Base-by-base conservation (phyloP, 2,888 invertebrate genomes). In the Torymus texanus region DNA sequence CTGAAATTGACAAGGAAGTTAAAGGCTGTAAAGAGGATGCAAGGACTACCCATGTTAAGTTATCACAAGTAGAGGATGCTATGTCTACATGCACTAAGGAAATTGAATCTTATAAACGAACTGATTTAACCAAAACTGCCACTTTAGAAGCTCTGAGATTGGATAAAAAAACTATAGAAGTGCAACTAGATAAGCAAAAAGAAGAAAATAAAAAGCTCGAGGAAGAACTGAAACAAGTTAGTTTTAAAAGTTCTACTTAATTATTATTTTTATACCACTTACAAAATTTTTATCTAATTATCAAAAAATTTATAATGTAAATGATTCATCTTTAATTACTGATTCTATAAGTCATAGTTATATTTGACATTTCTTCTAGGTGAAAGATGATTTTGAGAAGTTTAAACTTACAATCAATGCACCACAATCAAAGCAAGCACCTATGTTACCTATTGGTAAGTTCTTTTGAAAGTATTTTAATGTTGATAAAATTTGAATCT, bases 41-140 rank as follows among this genome's bases (percentile, higher is more conserved):
- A 2, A 87, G 85, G 14, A 84, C 83, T 0, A 62, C 89, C 11
- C 87, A 86, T 29, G 87, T 89, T 8, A 86, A 86, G 63, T 77
- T 88, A 13, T 88, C 88, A 2, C 86, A 89, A 71, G 66, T 87
- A 1, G 84, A 88, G 14, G 87, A 88, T n/a, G 83, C 84, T n/a
- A n/a, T 87, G 2, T 84, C 84, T 2, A 84, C 85, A 8, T 90
- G 89, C 70, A 89, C 86, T 68, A 85, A 83, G 75, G 87, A 90
- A 78, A 72, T 90, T 21, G 87, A 90, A 41, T 89, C 88, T 0
- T 80, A 87, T 65, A 87, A 85, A 12, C 85, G 85, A 78, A 24
- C 88, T 21, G 87, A 88, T 63, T 84, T 83, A n/a, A 84, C 85
- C 2, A 87, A 84, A 80, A 85, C 83, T 68, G 86, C 83, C 0